Conservation (phyloP, 2,888 invertebrate genomes). For the Timema cristinae region DNA sequence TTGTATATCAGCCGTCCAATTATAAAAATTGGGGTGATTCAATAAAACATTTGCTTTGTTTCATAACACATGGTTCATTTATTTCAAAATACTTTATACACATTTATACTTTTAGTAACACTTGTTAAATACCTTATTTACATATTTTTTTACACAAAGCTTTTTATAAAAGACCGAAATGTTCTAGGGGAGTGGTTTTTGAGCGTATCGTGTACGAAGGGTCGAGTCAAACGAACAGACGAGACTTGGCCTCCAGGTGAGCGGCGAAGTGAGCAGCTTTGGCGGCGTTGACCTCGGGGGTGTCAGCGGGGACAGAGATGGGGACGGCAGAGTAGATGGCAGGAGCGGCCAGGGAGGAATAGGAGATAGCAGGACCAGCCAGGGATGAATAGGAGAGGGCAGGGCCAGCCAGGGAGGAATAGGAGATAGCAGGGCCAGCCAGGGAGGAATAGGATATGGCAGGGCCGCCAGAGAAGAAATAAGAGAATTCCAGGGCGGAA, state of each 20-base stretch:
- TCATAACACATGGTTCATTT: no score
- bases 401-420: neutral
- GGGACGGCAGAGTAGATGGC: conserved; percentile 13
- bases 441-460: neutral
- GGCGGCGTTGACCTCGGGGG: conserved; percentile 15
- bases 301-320: conserved; percentile 11
- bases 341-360: neutral
- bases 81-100: no score
- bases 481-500: no score
- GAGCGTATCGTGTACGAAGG: no score
- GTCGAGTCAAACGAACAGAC: neutral
- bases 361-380: neutral
- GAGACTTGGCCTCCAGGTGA: conserved; percentile 16
- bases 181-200: no score
- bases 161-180: no score
- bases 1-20: no score
- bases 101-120: no score
- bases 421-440: conserved; percentile 10
- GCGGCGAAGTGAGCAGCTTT: conserved; percentile 18
- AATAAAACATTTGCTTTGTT: no score
- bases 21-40: no score
- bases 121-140: no score
- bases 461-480: conserved; percentile 3
- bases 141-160: no score
- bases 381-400: neutral